These are phyloP conservation scores for Scomber scombrus DNA, from an alignment of 2,113 vertebrate species.

Conservation along the genomic window DNA sequence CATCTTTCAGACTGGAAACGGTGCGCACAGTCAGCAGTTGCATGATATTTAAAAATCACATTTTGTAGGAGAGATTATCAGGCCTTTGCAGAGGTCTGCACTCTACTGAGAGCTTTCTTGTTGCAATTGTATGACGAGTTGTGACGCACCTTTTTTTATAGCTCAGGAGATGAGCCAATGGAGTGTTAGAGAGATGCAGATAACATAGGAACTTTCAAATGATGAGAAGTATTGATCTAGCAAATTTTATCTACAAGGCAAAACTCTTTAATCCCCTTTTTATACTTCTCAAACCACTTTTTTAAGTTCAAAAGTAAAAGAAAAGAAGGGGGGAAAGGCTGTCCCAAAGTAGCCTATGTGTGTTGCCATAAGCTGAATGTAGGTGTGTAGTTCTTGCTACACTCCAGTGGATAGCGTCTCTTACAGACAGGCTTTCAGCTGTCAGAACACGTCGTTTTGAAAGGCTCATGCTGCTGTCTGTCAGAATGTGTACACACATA, in stretches of 20 bases:
- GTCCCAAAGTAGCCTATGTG: neutral
- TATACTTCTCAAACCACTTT: constrained; percentile 2
- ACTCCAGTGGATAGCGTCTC: constrained; percentile 41
- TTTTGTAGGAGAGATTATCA: constrained; percentile 49
- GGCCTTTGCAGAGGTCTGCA: constrained; percentile 39
- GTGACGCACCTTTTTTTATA: neutral
- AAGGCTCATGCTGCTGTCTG: constrained; percentile 36
- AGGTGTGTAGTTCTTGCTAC: constrained; percentile 32
- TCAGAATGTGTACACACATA: constrained; percentile 7
- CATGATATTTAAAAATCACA: constrained; percentile 46
- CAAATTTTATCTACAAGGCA: neutral
- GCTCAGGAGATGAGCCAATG: neutral
- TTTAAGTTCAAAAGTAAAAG: neutral
- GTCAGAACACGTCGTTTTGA: constrained; percentile 52
- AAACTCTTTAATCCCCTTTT: neutral
- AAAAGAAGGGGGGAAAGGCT: neutral
- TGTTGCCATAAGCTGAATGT: constrained; percentile 8
- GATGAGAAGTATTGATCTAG: neutral
- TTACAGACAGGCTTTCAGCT: constrained; percentile 55
- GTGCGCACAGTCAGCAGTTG: constrained; percentile 49
- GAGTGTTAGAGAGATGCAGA: neutral
- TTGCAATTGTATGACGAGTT: constrained; percentile 6
- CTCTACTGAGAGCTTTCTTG: constrained; percentile 13
- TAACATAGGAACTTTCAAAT: constrained; percentile 16
- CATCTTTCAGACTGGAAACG: constrained; percentile 49